A percentile compares a stretch with the other conserved stretches of the same genome.
These are phyloP conservation scores for Proteles cristata DNA, from an alignment of 2,113 vertebrate genomes.

Conservation along the genomic window DNA sequence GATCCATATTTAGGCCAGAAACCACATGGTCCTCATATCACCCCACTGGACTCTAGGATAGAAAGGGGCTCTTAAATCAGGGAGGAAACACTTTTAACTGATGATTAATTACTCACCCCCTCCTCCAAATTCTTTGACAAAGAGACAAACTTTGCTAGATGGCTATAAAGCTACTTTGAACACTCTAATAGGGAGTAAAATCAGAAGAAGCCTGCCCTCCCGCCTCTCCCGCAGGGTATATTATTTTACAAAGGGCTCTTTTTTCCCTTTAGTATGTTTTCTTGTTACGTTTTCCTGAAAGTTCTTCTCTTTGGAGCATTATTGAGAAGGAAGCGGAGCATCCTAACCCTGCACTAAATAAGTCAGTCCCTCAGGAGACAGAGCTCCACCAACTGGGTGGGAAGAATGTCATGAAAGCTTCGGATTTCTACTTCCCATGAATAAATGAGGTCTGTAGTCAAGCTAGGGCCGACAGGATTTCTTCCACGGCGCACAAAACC, in stretches of 20 bases:
- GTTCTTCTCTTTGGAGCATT: not conserved
- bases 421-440: slow-evolving; percentile 32
- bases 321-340: not conserved
- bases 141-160: not conserved
- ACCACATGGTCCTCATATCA: slow-evolving; percentile 53
- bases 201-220: not conserved
- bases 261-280: not conserved
- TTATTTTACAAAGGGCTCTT: not conserved
- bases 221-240: not conserved
- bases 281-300: not conserved
- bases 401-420: slow-evolving; percentile 51
- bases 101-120: not conserved
- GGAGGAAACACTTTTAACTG: not conserved
- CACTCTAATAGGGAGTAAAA: not conserved
- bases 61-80: not conserved
- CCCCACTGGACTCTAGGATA: not conserved
- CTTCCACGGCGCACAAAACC: not conserved
- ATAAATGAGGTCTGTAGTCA: not conserved
- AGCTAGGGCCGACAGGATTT: not conserved
- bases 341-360: not conserved
- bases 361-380: not conserved
- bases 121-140: not conserved
- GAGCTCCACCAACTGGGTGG: not conserved
- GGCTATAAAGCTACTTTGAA: not conserved
- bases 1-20: slow-evolving; percentile 70